These are phyloP conservation scores for Ceriagrion tenellum DNA, from an alignment of 2,888 invertebrate genomes.

Conservation along the genomic window DNA sequence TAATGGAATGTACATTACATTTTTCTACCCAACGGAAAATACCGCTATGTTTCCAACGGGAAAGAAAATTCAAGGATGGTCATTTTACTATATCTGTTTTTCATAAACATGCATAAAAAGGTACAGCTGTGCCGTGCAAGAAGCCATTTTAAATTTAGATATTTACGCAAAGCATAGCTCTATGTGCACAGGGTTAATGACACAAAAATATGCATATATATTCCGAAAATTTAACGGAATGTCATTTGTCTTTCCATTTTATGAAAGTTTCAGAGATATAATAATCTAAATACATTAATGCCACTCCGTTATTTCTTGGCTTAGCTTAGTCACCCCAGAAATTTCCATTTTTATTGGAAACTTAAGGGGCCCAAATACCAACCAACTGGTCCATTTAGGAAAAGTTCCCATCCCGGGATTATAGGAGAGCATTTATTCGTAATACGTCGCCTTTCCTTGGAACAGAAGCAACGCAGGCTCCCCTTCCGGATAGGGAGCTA, in stretches of 20 bases:
- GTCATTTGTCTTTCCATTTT: neutral
- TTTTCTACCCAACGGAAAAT: too few species aligned
- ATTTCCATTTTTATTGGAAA: conserved; percentile 36
- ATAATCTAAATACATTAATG: neutral
- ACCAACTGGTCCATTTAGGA: conserved; percentile 23
- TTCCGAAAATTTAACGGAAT: neutral
- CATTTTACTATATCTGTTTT: too few species aligned
- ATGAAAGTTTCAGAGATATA: neutral
- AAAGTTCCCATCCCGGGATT: neutral
- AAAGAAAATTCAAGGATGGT: too few species aligned
- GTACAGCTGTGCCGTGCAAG: too few species aligned
- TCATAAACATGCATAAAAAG: too few species aligned
- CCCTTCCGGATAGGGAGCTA: too few species aligned
- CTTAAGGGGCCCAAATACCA: neutral
- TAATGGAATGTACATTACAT: too few species aligned
- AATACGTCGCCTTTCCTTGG: neutral
- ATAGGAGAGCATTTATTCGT: neutral
- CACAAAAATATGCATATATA: too few species aligned
- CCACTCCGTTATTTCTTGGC: neutral
- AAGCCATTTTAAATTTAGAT: too few species aligned
- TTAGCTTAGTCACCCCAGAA: neutral
- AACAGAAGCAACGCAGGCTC: neutral
- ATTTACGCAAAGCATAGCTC: too few species aligned
- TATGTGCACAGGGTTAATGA: too few species aligned
- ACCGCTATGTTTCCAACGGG: too few species aligned